Base-by-base conservation (phyloP, 2,888 invertebrate species). In the Clostera curtula region DNA sequence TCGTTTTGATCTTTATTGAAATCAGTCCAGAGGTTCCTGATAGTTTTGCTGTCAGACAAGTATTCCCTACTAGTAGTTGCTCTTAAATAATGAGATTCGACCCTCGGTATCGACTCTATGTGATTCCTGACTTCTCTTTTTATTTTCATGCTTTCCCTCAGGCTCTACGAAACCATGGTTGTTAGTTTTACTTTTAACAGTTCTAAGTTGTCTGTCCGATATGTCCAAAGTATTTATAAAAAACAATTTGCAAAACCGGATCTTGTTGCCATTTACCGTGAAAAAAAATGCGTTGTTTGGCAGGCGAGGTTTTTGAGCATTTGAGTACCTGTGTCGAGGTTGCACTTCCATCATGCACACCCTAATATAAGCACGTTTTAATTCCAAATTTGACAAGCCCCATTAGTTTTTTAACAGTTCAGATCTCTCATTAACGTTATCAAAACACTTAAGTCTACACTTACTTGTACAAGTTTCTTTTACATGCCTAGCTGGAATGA, bases 231-330 rank as follows among this genome's bases (percentile, higher is more conserved):
- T 27, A 13, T 27, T 22, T 27, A 27, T 27, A 14, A 27, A 22
- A 17, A 27, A 27, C n/a, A 16, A 10, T 19, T 27, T 27, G 21
- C 27, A 27, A 16, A 27, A 21, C 2, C 27, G 11, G 7, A 27
- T 27, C 11, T 15, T 27, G 15, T 17, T 27, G 6, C 22, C 19
- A 19, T 22, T 22, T 9, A 27, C 17, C 3, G 29, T 29, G 20
- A 29, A 29, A 29, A 25, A 29, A 29, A 40, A 45, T 12, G 47
- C 37, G 24, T 33, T 40, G 20, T 49, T 47, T 5, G 35, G 31
- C 3, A 26, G 24, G 18, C 45, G 28, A 19, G 35, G 39, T n/a
- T 29, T 39, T n/a, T 2, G 21, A 17, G 44, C 29, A 34, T 48
- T 45, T 11, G 35, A 27, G 26, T 44, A 39, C 14, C 17, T 37